phyloP scores from a whole-genome alignment of 2,797 vertebrate species.

The Phoxinus dragarum region DNA sequence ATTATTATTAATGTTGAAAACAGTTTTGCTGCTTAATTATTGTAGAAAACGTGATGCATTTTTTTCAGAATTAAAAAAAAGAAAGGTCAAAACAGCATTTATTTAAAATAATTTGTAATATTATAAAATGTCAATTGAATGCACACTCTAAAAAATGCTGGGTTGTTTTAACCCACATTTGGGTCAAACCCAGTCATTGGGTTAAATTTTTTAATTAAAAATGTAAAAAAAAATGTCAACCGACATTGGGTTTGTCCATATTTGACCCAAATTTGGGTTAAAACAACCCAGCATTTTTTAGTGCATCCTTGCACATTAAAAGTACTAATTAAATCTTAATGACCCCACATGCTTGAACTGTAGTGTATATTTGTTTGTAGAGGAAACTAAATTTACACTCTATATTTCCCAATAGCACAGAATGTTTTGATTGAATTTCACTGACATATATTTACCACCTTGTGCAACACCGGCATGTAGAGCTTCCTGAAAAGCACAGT shows the following conservation, averaged over 20 bases:
- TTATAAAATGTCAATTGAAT: background rate
- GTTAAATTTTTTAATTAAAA: no score
- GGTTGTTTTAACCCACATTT: no score
- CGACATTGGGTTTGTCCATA: no score
- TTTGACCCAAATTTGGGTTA: no score
- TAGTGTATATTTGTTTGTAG: background rate
- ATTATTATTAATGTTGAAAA: background rate
- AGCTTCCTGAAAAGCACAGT: slow-evolving; percentile 19
- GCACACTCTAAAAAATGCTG: background rate
- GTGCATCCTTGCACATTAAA: background rate
- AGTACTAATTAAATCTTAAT: background rate
- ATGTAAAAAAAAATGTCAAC: no score
- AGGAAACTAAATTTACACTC: background rate
- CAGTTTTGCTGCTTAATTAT: background rate
- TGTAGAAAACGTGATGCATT: background rate
- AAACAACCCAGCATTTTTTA: no score
- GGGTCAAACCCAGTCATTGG: no score
- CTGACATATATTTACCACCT: background rate
- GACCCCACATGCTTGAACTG: accelerated
- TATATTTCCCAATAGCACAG: background rate
- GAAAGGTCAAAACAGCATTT: no score
- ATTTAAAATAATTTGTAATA: background rate
- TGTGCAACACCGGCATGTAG: background rate
- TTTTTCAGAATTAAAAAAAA: background rate
- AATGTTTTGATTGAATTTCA: background rate